Percentiles rank a stretch among this genome's conserved stretches.
phyloP scores from a whole-genome alignment of 2,113 vertebrate species.

The Triplophysa dalaica region DNA sequence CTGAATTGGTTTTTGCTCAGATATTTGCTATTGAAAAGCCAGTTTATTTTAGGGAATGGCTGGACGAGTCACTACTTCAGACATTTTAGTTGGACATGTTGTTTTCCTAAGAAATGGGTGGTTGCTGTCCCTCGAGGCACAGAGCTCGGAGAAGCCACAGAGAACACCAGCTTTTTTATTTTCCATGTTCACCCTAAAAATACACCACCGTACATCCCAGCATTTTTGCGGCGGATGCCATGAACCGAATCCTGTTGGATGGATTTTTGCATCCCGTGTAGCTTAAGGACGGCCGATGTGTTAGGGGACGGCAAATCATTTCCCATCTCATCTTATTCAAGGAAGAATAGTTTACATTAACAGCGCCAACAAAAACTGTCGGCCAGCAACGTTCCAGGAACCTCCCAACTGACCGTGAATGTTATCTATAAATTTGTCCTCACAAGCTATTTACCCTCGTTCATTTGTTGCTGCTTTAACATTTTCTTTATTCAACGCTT shows the following conservation, averaged over 20 bases:
- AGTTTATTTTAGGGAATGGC: neutral
- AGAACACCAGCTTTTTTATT: conserved; percentile 44
- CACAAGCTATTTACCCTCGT: conserved; percentile 40
- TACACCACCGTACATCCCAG: conserved; percentile 28
- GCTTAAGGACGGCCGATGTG: conserved; percentile 45
- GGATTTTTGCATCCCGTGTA: conserved; percentile 16
- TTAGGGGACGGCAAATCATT: conserved; percentile 23
- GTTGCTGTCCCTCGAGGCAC: conserved; percentile 16
- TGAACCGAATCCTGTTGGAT: conserved; percentile 19
- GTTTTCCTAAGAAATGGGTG: conserved; percentile 36
- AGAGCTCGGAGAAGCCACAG: conserved; percentile 43
- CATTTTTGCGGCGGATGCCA: conserved; percentile 25
- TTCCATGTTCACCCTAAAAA: conserved; percentile 49
- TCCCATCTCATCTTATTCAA: conserved; percentile 47
- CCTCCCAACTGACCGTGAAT: conserved; percentile 45
- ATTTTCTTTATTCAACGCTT: conserved; percentile 70
- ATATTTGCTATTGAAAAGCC: conserved; percentile 37
- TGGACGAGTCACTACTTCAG: conserved; percentile 18
- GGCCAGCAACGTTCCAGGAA: conserved; percentile 40
- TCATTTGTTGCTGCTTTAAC: conserved; percentile 38
- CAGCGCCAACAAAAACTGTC: conserved; percentile 36
- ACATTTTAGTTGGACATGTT: conserved; percentile 37
- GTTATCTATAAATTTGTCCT: conserved; percentile 54
- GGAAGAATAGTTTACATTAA: conserved; percentile 46
- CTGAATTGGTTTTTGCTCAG: conserved; percentile 26